phyloP scores from a whole-genome alignment of 2,113 vertebrate species.

The Puma concolor region DNA sequence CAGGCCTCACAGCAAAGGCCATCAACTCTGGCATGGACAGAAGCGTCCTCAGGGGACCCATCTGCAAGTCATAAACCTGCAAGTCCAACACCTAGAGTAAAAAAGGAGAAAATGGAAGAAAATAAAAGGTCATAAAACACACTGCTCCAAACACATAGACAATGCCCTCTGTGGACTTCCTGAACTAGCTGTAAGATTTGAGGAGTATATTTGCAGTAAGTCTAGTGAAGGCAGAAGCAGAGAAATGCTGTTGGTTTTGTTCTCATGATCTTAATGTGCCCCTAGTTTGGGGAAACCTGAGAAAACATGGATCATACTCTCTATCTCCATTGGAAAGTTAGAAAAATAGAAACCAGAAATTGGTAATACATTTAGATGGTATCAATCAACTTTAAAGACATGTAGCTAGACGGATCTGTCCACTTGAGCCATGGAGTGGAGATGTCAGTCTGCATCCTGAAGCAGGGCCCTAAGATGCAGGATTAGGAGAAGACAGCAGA shows the following conservation, averaged over 20 bases:
- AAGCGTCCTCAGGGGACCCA: neutral
- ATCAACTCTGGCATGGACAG: neutral
- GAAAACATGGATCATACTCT: neutral
- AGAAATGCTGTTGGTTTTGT: neutral
- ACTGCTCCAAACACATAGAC: neutral
- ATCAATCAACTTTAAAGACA: neutral
- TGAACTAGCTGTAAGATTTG: neutral
- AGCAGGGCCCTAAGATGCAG: neutral
- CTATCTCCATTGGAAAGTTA: neutral
- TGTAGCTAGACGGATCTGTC: neutral
- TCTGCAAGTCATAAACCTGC: neutral
- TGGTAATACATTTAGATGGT: neutral
- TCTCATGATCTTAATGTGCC: neutral
- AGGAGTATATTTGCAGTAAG: neutral
- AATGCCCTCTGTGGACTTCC: neutral
- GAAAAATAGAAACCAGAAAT: slow-evolving; percentile 39
- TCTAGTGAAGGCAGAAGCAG: neutral
- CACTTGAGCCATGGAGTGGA: neutral
- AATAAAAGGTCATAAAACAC: neutral
- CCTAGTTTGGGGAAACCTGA: neutral
- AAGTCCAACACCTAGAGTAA: neutral
- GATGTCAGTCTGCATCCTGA: neutral
- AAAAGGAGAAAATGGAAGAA: neutral
- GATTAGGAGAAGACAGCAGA: neutral
- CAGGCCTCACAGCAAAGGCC: neutral